Evolutionary conservation across 2,888 invertebrate species (phyloP).

Genomic region (Meta bourneti): DNA sequence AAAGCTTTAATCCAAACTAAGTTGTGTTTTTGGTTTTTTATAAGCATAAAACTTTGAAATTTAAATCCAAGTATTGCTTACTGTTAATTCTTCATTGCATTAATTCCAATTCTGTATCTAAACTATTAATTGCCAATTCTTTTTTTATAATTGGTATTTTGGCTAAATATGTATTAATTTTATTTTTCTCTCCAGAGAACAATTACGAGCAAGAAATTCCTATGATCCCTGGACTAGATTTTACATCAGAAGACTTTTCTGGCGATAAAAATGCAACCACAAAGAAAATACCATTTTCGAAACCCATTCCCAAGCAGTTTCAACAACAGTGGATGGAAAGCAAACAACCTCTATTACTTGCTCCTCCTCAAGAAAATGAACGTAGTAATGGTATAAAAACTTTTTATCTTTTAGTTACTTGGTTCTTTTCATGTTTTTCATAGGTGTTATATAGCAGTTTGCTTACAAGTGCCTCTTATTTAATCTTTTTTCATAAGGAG

Average conservation of each 20-base stretch:
- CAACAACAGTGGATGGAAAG: slow-evolving; percentile 93
- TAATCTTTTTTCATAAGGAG: no score
- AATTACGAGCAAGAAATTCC: slow-evolving; percentile 78
- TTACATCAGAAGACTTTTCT: slow-evolving; percentile 83
- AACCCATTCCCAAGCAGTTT: slow-evolving; percentile 97
- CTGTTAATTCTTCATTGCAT: no score
- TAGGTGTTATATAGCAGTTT: not conserved
- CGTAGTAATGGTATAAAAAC: slow-evolving; percentile 54
- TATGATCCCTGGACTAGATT: slow-evolving; percentile 91
- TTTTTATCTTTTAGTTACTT: not conserved
- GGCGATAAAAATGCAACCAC: slow-evolving; percentile 71
- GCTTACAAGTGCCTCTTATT: no score
- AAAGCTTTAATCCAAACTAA: no score
- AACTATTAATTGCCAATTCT: no score
- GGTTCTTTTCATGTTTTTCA: not conserved
- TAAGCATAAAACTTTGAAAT: no score
- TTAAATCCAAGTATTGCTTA: no score
- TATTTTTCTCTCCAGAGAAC: slow-evolving; percentile 48
- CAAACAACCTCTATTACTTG: slow-evolving; percentile 75
- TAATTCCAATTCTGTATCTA: no score
- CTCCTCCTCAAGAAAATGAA: slow-evolving; percentile 69
- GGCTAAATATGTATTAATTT: not conserved
- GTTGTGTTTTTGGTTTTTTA: no score
- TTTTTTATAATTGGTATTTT: no score
- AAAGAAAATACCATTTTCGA: slow-evolving; percentile 90